These are phyloP conservation scores for Theristicus caerulescens DNA, from an alignment of 2,113 vertebrate species.

Conservation along the genomic window DNA sequence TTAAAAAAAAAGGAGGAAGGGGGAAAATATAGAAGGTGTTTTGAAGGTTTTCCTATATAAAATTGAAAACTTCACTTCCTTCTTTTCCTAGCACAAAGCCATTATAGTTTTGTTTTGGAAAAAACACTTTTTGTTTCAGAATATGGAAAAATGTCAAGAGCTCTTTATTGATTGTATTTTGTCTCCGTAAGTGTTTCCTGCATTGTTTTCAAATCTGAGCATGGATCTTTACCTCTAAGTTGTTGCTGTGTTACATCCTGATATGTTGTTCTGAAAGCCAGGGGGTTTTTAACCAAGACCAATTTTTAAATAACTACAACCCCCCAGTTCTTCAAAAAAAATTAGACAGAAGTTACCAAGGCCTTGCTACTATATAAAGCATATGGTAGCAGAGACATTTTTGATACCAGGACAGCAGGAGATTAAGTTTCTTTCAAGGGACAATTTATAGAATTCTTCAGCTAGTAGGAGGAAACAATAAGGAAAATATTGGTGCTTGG, in stretches of 20 bases:
- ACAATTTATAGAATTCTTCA: background rate
- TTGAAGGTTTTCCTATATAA: background rate
- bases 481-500: background rate
- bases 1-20: too few species aligned
- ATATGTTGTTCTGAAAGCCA: background rate
- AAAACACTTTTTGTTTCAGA: background rate
- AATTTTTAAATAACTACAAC: background rate
- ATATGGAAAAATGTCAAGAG: background rate
- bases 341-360: background rate
- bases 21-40: accelerated
- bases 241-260: background rate
- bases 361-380: background rate
- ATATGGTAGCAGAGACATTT: background rate
- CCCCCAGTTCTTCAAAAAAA: background rate
- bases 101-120: background rate
- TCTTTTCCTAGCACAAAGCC: background rate
- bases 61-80: background rate
- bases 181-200: background rate
- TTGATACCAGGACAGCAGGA: background rate
- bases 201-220: background rate
- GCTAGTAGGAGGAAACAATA: background rate
- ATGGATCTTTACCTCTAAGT: background rate
- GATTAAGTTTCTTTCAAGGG: background rate
- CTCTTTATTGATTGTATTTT: background rate
- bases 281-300: background rate